These are phyloP conservation scores for Eumacrocentrus americanus DNA, from an alignment of 2,888 invertebrate genomes.

Conservation along the genomic window DNA sequence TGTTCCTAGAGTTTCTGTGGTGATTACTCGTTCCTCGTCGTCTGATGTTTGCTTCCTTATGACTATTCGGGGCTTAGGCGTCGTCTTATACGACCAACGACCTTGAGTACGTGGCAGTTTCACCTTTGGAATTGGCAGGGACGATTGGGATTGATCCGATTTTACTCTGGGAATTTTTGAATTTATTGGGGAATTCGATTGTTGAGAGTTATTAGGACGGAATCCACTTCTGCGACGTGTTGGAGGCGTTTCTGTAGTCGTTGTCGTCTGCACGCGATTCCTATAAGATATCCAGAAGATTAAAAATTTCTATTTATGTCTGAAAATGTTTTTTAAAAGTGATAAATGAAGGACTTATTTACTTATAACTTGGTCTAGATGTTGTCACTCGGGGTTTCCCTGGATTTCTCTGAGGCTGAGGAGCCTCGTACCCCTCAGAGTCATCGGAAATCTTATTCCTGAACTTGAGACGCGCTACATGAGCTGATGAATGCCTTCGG, in stretches of 20 bases:
- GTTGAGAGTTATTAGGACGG: slow-evolving; percentile 68
- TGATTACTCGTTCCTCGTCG: slow-evolving; percentile 45
- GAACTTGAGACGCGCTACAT: slow-evolving; percentile 51
- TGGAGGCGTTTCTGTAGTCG: slow-evolving; percentile 50
- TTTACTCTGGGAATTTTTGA: slow-evolving; percentile 51
- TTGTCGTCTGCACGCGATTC: slow-evolving; percentile 40
- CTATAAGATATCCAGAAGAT: slow-evolving; percentile 23
- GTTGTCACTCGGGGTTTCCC: slow-evolving; percentile 55
- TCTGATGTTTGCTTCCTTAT: slow-evolving; percentile 72
- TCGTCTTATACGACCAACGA: slow-evolving; percentile 90
- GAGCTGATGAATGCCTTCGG: slow-evolving; percentile 45
- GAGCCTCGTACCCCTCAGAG: slow-evolving; percentile 43
- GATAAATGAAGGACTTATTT: slow-evolving; percentile 15
- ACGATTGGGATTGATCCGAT: slow-evolving; percentile 37
- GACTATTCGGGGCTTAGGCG: slow-evolving; percentile 83
- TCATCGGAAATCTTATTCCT: slow-evolving; percentile 56
- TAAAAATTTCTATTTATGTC: no score
- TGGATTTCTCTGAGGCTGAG: slow-evolving; percentile 44
- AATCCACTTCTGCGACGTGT: slow-evolving; percentile 67
- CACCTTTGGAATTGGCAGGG: slow-evolving; percentile 76
- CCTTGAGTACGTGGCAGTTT: slow-evolving; percentile 83
- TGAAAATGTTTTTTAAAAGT: not conserved
- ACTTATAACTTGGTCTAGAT: slow-evolving; percentile 54
- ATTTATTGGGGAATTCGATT: slow-evolving; percentile 57
- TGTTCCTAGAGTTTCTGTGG: slow-evolving; percentile 29